Evolutionary conservation across 2,888 invertebrate genomes (phyloP).

Genomic region (Macaria notata): DNA sequence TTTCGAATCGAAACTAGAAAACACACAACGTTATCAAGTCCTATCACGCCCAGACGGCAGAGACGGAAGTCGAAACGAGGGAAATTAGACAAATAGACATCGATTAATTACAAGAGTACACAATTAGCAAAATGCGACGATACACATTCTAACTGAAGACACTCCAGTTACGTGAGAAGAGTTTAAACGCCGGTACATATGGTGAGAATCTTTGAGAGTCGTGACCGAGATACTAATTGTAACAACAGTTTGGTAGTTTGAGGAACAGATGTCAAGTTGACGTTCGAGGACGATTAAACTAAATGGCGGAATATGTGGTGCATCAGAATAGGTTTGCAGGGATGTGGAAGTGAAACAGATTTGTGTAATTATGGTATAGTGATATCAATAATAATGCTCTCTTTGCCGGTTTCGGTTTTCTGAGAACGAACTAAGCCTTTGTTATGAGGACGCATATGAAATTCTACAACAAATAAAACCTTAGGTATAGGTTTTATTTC

Average conservation of each 20-base stretch:
- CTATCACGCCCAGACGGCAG: slow-evolving; percentile 25
- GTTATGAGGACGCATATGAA: no score
- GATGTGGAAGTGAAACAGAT: no score
- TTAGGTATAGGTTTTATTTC: no score
- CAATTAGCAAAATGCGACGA: slow-evolving; percentile 60
- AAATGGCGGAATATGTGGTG: neutral
- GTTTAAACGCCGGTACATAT: slow-evolving; percentile 39
- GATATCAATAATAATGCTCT: no score
- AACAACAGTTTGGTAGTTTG: neutral
- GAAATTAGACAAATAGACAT: slow-evolving; percentile 43
- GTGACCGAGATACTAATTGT: slow-evolving; percentile 46
- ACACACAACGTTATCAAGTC: slow-evolving; percentile 3
- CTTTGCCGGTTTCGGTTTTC: no score
- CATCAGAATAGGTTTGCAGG: no score
- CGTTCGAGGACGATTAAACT: slow-evolving; percentile 5
- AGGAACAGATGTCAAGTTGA: slow-evolving; percentile 14
- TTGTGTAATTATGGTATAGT: no score
- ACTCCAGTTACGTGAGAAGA: slow-evolving; percentile 63
- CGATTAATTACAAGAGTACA: slow-evolving; percentile 62
- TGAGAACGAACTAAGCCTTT: no score
- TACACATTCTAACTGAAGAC: slow-evolving; percentile 47
- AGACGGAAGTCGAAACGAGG: slow-evolving; percentile 28
- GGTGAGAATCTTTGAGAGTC: slow-evolving; percentile 49
- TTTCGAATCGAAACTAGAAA: no score
- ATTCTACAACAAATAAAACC: no score